phyloP scores from a whole-genome alignment of 2,113 vertebrate species.

The Hyaena hyaena region DNA sequence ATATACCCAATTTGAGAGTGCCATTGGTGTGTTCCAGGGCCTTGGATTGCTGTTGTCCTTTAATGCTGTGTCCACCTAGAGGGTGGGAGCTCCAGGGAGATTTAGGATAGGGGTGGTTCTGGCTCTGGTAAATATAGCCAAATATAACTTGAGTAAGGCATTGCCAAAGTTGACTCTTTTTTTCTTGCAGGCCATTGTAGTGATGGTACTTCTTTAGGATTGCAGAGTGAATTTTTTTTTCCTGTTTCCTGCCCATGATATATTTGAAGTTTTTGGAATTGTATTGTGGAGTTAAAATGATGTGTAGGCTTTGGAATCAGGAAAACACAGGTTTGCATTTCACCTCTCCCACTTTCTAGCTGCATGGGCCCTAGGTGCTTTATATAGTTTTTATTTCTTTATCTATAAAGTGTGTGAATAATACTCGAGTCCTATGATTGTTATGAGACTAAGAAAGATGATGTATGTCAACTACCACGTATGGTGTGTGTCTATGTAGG shows the following conservation, averaged over 20 bases:
- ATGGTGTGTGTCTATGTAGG: not conserved
- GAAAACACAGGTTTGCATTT: not conserved
- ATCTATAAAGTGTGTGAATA: not conserved
- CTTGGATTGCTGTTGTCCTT: not conserved
- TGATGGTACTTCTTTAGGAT: not conserved
- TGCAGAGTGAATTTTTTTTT: not conserved
- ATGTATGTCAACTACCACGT: not conserved
- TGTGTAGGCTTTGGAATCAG: not conserved
- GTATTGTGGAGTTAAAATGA: not conserved
- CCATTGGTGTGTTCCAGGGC: not conserved
- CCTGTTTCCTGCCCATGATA: not conserved
- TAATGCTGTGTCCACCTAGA: not conserved
- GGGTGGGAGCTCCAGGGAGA: not conserved
- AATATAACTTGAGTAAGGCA: not conserved
- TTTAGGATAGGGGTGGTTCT: not conserved
- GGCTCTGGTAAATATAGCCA: not conserved
- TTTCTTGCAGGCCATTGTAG: not conserved
- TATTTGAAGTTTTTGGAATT: not conserved
- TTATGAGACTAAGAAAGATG: not conserved
- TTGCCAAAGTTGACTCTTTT: not conserved
- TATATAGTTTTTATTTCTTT: not conserved
- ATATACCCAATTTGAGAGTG: not conserved
- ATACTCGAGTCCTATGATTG: not conserved
- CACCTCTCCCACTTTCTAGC: not conserved
- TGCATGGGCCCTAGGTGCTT: not conserved